These are phyloP conservation scores for Irena cyanogastra DNA, from an alignment of 2,113 vertebrate species.

Conservation along the genomic window DNA sequence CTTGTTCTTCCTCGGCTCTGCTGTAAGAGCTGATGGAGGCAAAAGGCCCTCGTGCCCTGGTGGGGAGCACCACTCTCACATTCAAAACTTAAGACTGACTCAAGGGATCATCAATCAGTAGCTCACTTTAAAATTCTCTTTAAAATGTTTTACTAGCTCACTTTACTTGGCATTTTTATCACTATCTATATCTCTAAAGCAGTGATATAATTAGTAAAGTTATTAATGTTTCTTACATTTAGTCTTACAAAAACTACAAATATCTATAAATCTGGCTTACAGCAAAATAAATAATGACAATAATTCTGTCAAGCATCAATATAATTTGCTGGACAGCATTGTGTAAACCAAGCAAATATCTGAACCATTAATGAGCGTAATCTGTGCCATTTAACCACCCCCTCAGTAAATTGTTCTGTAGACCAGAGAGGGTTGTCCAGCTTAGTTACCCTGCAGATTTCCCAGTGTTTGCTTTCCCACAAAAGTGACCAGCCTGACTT, in stretches of 20 bases:
- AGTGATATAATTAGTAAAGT: constrained; percentile 75
- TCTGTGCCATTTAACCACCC: constrained; percentile 28
- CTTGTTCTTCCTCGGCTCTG: background rate
- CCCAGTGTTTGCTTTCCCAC: background rate
- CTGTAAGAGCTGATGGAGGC: background rate
- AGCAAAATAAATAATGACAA: constrained; percentile 70
- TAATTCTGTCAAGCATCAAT: constrained; percentile 65
- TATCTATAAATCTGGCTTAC: constrained; percentile 71
- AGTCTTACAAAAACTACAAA: constrained; percentile 63
- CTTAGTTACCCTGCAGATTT: background rate
- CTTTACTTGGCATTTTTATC: constrained; percentile 73
- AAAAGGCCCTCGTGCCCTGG: background rate
- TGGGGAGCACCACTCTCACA: background rate
- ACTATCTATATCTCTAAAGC: constrained; percentile 69
- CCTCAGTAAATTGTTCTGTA: constrained; percentile 24
- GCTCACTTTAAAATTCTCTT: constrained; percentile 72
- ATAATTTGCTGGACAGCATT: constrained; percentile 56
- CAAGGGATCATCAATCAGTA: constrained; percentile 63
- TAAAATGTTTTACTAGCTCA: constrained; percentile 71
- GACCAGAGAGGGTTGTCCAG: background rate
- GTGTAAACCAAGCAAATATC: constrained; percentile 60
- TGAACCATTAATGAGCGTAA: constrained; percentile 51
- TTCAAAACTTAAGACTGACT: constrained; percentile 38
- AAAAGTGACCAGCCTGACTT: background rate
- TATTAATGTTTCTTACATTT: constrained; percentile 75